A percentile compares a stretch with the other conserved stretches of the same genome.
phyloP scores from a whole-genome alignment of 2,888 invertebrate genomes.

The Eudemis profundana region DNA sequence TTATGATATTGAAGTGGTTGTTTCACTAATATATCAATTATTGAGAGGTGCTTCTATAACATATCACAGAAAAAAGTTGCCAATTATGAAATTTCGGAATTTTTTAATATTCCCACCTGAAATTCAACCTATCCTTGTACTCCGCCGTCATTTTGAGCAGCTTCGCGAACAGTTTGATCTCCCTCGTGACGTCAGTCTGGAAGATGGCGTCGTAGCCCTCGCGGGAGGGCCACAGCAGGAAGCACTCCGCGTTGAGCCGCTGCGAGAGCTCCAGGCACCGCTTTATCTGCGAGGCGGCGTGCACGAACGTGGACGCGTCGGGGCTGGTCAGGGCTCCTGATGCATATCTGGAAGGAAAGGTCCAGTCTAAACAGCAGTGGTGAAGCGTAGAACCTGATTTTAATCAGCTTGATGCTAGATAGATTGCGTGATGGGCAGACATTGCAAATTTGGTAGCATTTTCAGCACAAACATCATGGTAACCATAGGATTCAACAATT shows the following conservation, averaged over 20 bases:
- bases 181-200: slow-evolving; percentile 85
- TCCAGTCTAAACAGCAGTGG: not conserved
- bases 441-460: no score
- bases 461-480: no score
- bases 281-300: slow-evolving; percentile 87
- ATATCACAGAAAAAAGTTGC: no score
- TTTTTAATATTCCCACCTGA: no score
- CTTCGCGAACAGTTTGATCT: slow-evolving; percentile 86
- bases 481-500: no score
- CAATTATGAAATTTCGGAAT: no score
- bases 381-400: no score
- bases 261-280: slow-evolving; percentile 87
- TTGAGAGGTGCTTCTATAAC: no score
- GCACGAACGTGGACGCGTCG: slow-evolving; percentile 84
- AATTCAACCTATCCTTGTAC: slow-evolving; percentile 86
- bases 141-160: slow-evolving; percentile 87
- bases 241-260: slow-evolving; percentile 86
- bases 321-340: slow-evolving; percentile 87
- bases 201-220: slow-evolving; percentile 86
- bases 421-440: no score
- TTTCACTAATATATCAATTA: no score
- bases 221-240: slow-evolving; percentile 86
- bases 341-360: slow-evolving; percentile 73
- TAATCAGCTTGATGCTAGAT: no score
- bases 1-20: no score